Evolutionary conservation across 2,113 vertebrate species (phyloP).

Genomic region (Prietella phreatophila): DNA sequence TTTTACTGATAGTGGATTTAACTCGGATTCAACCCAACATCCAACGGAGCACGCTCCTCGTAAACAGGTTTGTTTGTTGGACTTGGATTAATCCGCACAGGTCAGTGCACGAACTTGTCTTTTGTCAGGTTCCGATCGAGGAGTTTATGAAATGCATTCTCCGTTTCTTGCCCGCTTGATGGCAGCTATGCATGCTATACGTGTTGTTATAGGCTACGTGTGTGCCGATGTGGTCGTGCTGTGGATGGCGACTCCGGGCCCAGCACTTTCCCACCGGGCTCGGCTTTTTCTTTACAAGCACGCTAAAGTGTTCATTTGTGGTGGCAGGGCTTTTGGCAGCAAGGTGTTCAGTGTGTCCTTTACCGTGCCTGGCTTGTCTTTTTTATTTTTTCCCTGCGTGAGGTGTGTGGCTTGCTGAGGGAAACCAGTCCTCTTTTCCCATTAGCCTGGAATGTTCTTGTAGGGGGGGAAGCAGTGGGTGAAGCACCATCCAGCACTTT

Average conservation of each 20-base stretch:
- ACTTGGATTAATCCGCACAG: conserved; percentile 33
- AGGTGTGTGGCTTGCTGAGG: conserved; percentile 46
- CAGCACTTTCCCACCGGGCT: conserved; percentile 67
- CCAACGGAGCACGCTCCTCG: conserved; percentile 67
- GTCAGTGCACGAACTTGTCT: conserved; percentile 35
- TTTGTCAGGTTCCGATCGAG: conserved; percentile 49
- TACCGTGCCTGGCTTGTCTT: conserved; percentile 20
- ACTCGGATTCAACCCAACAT: conserved; percentile 73
- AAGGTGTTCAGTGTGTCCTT: conserved; percentile 16
- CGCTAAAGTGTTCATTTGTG: conserved; percentile 57
- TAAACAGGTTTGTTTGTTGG: conserved; percentile 70
- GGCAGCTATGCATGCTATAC: conserved; percentile 70
- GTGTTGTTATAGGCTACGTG: conserved; percentile 65
- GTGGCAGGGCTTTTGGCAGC: conserved; percentile 30
- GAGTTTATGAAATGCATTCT: conserved; percentile 59
- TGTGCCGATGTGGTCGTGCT: conserved; percentile 59
- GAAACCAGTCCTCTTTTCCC: conserved; percentile 57
- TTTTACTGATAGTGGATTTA: conserved; percentile 81
- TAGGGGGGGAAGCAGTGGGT: neutral
- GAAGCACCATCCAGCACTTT: conserved; percentile 57
- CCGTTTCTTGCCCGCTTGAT: conserved; percentile 67
- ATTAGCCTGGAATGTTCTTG: conserved; percentile 67
- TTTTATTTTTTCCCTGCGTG: conserved; percentile 13
- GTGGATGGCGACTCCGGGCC: conserved; percentile 73
- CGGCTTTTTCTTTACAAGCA: conserved; percentile 39